Evolutionary conservation across 2,113 vertebrate species (phyloP).

Genomic region (Monopterus albus): DNA sequence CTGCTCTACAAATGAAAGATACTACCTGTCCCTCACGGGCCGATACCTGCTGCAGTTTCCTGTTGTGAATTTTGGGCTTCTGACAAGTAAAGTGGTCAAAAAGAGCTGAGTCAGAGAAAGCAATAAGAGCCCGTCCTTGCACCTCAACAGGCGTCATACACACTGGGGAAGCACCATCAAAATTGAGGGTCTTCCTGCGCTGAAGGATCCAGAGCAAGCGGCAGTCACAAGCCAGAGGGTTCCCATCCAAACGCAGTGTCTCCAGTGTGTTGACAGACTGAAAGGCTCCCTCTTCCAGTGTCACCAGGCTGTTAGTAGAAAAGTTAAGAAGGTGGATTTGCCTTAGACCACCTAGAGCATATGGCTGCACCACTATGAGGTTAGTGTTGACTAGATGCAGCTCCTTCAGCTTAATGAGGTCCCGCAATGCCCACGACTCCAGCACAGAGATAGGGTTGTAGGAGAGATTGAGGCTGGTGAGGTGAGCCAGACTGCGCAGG

Average conservation of each 20-base stretch:
- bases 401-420: constrained; percentile 93
- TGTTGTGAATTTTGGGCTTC: constrained; percentile 93
- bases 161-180: constrained; percentile 88
- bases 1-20: constrained; percentile 91
- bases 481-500: constrained; percentile 90
- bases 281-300: constrained; percentile 92
- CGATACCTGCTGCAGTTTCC: constrained; percentile 89
- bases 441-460: constrained; percentile 94
- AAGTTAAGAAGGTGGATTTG: constrained; percentile 95
- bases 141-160: constrained; percentile 89
- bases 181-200: constrained; percentile 93
- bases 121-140: constrained; percentile 88
- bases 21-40: constrained; percentile 89
- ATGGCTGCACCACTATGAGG: constrained; percentile 87
- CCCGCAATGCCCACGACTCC: constrained; percentile 91
- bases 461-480: constrained; percentile 93
- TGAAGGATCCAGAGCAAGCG: constrained; percentile 97
- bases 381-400: constrained; percentile 92
- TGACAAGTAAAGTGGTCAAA: constrained; percentile 97
- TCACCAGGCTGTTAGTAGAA: constrained; percentile 90
- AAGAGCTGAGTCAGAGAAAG: constrained; percentile 91
- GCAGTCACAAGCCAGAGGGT: constrained; percentile 96
- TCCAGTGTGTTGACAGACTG: constrained; percentile 95
- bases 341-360: constrained; percentile 90
- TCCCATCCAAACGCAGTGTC: constrained; percentile 91